phyloP scores from a whole-genome alignment of 92 coral and sea anemone species.

The Isaurus tuberculatus region DNA sequence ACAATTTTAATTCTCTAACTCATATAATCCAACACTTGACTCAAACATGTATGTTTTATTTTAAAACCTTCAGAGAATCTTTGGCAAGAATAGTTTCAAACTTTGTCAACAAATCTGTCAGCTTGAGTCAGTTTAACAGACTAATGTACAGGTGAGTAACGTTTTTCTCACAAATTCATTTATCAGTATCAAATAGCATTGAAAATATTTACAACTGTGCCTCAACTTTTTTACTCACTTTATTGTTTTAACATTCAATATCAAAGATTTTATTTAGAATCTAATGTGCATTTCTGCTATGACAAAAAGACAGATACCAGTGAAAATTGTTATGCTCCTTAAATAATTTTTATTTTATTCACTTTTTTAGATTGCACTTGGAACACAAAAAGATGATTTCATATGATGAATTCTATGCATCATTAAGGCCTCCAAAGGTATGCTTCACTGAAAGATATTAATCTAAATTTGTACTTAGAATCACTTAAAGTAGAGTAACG shows the following conservation, averaged over 20 bases:
- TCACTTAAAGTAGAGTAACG: too few relatives aligned
- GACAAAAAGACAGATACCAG: too few relatives aligned
- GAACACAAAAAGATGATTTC: conserved; percentile 94
- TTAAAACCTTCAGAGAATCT: conserved; percentile 71
- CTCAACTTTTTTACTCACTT: too few relatives aligned
- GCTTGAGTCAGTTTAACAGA: conserved; percentile 95
- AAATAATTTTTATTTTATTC: not conserved
- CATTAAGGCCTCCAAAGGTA: conserved; percentile 95
- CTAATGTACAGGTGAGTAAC: conserved; percentile 88
- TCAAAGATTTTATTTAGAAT: too few relatives aligned
- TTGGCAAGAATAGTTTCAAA: conserved; percentile 80
- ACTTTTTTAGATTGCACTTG: conserved; percentile 69
- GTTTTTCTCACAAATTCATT: not conserved
- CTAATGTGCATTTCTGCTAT: too few relatives aligned
- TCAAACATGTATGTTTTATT: not conserved
- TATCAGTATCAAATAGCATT: not conserved
- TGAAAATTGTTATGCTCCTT: too few relatives aligned
- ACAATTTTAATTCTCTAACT: too few relatives aligned
- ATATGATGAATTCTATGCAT: conserved; percentile 92
- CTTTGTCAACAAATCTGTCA: conserved; percentile 77
- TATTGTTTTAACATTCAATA: too few relatives aligned
- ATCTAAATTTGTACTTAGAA: too few relatives aligned
- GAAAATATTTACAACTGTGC: too few relatives aligned
- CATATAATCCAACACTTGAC: not conserved
- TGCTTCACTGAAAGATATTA: too few relatives aligned